Evolutionary conservation across 2,888 invertebrate genomes (phyloP), one percentile per base, ranked within the genome.

Genomic region (Ennomos fuscantarius): DNA sequence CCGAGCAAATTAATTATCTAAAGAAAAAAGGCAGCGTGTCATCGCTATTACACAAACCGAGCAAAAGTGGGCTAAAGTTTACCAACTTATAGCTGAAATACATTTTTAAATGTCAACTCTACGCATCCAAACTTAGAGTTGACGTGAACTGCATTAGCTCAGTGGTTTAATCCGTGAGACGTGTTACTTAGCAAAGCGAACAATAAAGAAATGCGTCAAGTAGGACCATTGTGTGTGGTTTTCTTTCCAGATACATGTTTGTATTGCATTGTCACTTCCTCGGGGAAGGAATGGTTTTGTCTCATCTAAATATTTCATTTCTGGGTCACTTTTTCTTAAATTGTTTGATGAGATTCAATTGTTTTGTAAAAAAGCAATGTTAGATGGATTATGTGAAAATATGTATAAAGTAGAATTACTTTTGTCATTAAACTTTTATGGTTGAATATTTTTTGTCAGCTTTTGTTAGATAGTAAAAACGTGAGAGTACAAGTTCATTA

Each of bases 1-100:
- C 81, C 70, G 58, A 76, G 76, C 78, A 76, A 86, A 86, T 86
- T 85, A 86, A 85, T 86, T 84, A 84, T 64, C 69, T 53, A 62
- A 74, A 74, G 78, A 75, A 81, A 82, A 74, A 73, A 77, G 76
- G 61, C 75, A 62, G 74, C 78, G 78, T 84, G 86, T 85, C 86
- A 80, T 86, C 82, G 81, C 70, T 56, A 70, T 79, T 72, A 70
- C 77, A 59, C 58, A 49, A 59, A 59, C 53, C 40, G 36, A 35
- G 53, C 58, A 80, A 76, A 86, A 84, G 80, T 84, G 77, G 86
- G 84, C 74, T 84, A 78, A 53, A 57, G 49, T 70, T 24, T 47
- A 60, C 74, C 60, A 69, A 46, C 37, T 57, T 66, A 66, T 45
- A 52, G 6, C 31, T 32, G 44, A 8, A 35, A 45, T 69, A 44